phyloP scores from a whole-genome alignment of 2,797 vertebrate genomes.

The Pseudochromis fuscus region DNA sequence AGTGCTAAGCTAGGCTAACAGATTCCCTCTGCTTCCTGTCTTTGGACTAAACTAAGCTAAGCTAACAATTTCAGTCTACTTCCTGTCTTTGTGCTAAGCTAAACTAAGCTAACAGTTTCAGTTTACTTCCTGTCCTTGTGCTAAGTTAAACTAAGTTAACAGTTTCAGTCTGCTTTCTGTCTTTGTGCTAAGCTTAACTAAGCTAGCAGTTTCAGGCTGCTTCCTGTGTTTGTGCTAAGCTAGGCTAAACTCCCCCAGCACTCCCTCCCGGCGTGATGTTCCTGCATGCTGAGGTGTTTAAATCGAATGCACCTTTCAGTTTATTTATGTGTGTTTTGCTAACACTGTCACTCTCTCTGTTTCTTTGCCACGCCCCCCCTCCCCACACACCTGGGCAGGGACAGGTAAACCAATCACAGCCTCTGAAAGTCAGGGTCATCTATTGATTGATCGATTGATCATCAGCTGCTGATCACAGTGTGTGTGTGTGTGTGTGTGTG shows the following conservation, averaged over 20 bases:
- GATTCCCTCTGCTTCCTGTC: not conserved
- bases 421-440: conserved; percentile 29
- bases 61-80: no score
- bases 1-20: no score
- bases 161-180: no score
- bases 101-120: not conserved
- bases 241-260: not conserved
- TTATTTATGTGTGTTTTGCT: conserved; percentile 38
- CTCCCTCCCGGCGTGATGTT: not conserved
- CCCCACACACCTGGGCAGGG: conserved; percentile 86
- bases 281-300: conserved; percentile 18
- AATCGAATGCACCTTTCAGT: conserved; percentile 25
- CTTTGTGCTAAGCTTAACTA: no score
- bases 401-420: conserved; percentile 87
- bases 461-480: conserved; percentile 10
- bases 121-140: no score
- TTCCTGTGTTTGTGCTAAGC: not conserved
- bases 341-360: conserved; percentile 68
- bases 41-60: conserved; percentile 24
- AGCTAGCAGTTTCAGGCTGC: no score
- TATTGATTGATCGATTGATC: no score
- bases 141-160: no score
- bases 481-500: conserved; percentile 22
- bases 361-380: conserved; percentile 75
- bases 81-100: no score